Percentiles rank a stretch among this genome's conserved stretches.
Evolutionary conservation across 2,797 vertebrate species (phyloP).

Genomic region (Acipenser oxyrinchus): DNA sequence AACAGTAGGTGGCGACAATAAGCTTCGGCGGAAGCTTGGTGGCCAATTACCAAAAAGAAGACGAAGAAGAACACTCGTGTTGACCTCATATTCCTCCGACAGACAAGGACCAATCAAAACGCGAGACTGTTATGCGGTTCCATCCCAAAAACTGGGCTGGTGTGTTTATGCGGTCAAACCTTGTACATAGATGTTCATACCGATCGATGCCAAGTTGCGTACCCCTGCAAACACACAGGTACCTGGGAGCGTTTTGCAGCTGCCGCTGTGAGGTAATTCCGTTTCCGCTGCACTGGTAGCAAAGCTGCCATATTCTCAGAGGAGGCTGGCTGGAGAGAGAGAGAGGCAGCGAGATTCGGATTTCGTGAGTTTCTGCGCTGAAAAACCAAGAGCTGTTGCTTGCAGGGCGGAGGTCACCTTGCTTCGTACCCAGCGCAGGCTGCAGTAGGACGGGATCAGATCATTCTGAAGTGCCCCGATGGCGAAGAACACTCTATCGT

Average conservation of each 20-base stretch:
- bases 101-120: too few species aligned
- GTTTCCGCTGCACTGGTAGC: slow-evolving; percentile 9
- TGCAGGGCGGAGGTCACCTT: background rate
- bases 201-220: too few species aligned
- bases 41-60: too few species aligned
- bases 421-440: background rate
- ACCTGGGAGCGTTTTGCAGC: background rate
- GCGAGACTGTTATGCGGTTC: too few species aligned
- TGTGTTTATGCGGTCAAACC: too few species aligned
- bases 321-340: slow-evolving; percentile 2
- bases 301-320: slow-evolving; percentile 1
- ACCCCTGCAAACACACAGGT: background rate
- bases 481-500: slow-evolving; percentile 61
- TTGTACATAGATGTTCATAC: too few species aligned
- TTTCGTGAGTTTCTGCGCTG: background rate
- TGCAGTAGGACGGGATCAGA: background rate
- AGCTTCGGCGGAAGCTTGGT: too few species aligned
- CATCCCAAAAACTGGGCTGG: too few species aligned
- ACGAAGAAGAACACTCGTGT: too few species aligned
- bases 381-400: background rate
- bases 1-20: too few species aligned
- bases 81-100: too few species aligned
- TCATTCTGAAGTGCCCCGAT: slow-evolving; percentile 28
- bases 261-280: slow-evolving; percentile 15
- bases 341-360: background rate